Conservation (phyloP, 2,797 vertebrate genomes). For the Thunnus albacares region DNA sequence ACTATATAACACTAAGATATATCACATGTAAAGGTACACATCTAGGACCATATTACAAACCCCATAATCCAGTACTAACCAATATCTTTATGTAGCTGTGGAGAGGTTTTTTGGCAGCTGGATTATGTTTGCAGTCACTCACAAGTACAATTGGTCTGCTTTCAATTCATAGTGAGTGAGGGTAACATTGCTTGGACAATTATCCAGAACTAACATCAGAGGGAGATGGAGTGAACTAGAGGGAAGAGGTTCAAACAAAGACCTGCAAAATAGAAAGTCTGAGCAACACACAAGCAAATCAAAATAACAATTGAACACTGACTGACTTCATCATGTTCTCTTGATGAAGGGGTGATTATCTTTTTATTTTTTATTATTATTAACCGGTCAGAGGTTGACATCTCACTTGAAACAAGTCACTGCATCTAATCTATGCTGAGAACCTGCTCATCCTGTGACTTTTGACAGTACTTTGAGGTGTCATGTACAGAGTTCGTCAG, state of each 20-base stretch:
- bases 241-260: conserved; percentile 43
- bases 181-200: conserved; percentile 63
- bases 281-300: conserved; percentile 37
- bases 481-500: not conserved
- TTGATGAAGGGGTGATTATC: conserved; percentile 17
- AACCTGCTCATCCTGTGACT: conserved; percentile 8
- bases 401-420: conserved; percentile 17
- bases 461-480: not conserved
- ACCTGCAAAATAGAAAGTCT: conserved; percentile 28
- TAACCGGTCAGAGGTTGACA: conserved; percentile 9
- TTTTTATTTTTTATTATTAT: not conserved
- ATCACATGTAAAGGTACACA: conserved; percentile 57
- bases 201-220: conserved; percentile 60
- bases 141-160: conserved; percentile 53
- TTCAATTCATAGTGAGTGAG: conserved; percentile 54
- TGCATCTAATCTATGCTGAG: conserved; percentile 12
- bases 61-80: conserved; percentile 27
- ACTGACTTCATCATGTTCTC: conserved; percentile 10
- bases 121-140: conserved; percentile 56
- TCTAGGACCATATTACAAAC: conserved; percentile 39
- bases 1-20: conserved; percentile 21
- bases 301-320: conserved; percentile 48
- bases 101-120: conserved; percentile 38
- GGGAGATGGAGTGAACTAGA: conserved; percentile 35
- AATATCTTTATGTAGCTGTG: conserved; percentile 15